Conservation (phyloP, 2,888 invertebrate species). For the Limnephilus marmoratus region DNA sequence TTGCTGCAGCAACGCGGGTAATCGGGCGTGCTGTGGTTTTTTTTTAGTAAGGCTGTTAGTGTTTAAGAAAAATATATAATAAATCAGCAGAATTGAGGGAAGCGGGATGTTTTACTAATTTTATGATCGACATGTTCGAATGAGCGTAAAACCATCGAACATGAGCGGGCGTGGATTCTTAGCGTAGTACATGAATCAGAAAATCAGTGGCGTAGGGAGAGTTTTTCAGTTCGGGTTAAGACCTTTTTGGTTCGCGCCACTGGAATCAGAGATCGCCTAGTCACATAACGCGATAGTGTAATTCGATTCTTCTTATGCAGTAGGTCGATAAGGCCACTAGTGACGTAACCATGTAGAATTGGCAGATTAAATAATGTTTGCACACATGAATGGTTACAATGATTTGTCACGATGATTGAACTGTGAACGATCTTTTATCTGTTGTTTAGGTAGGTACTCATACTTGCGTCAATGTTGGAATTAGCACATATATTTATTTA, state of each 20-base stretch:
- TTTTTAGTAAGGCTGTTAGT: too few relatives aligned
- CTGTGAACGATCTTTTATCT: not conserved
- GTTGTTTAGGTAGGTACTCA: not conserved
- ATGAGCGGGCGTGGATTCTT: too few relatives aligned
- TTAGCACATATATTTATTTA: not conserved
- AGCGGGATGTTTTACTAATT: too few relatives aligned
- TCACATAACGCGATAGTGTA: not conserved
- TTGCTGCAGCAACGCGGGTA: too few relatives aligned
- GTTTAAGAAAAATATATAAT: too few relatives aligned
- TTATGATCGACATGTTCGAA: too few relatives aligned
- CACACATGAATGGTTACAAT: not conserved
- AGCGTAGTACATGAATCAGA: not conserved
- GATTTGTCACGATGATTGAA: not conserved
- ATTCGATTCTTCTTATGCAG: not conserved
- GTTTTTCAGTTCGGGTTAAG: not conserved
- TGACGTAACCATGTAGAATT: not conserved
- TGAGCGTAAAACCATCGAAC: too few relatives aligned
- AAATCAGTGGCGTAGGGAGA: not conserved
- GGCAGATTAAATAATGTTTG: not conserved
- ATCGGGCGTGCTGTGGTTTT: too few relatives aligned
- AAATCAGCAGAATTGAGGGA: too few relatives aligned
- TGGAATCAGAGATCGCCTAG: not conserved
- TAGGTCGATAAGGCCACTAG: not conserved
- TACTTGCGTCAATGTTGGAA: not conserved
- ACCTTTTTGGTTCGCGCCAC: not conserved